These are phyloP conservation scores for Chlorops oryzae DNA, from an alignment of 1,140 invertebrate genomes.

Conservation along the genomic window DNA sequence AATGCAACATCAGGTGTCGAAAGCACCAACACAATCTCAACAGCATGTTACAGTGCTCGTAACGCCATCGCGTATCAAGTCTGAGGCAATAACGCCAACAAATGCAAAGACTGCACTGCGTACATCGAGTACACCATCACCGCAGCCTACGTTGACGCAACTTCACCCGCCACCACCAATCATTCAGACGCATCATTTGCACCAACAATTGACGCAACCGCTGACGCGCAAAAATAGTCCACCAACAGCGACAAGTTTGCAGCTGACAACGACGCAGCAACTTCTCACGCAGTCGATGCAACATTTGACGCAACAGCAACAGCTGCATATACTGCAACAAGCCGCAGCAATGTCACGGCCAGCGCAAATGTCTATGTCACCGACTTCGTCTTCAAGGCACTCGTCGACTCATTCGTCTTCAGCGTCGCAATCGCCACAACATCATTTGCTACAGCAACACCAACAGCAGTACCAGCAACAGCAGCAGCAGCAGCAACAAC, in stretches of 20 bases:
- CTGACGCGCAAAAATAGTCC: conserved; percentile 39
- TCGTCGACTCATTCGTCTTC: conserved; percentile 50
- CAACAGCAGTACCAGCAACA: conserved; percentile 49
- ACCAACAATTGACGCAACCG: conserved; percentile 43
- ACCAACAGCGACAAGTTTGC: conserved; percentile 40
- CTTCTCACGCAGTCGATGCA: conserved; percentile 37
- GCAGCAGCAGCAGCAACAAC: conserved; percentile 36
- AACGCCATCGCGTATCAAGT: conserved; percentile 44
- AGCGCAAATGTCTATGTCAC: conserved; percentile 46
- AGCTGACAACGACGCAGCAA: conserved; percentile 36
- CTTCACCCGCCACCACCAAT: conserved; percentile 33
- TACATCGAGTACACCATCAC: conserved; percentile 7
- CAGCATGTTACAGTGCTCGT: conserved; percentile 45
- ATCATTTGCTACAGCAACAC: conserved; percentile 45
- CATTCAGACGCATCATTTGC: conserved; percentile 39
- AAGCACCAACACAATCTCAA: conserved; percentile 20
- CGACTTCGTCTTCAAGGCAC: conserved; percentile 49
- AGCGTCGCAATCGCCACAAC: conserved; percentile 50
- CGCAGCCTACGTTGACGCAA: conserved; percentile 27
- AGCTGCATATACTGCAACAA: conserved; percentile 38
- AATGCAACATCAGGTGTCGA: conserved; percentile 20
- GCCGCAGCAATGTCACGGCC: conserved; percentile 48
- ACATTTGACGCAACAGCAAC: conserved; percentile 38
- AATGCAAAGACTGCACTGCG: conserved; percentile 37
- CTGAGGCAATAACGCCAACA: conserved; percentile 37